Conservation (phyloP, 2,113 vertebrate genomes). For the Empidonax traillii region DNA sequence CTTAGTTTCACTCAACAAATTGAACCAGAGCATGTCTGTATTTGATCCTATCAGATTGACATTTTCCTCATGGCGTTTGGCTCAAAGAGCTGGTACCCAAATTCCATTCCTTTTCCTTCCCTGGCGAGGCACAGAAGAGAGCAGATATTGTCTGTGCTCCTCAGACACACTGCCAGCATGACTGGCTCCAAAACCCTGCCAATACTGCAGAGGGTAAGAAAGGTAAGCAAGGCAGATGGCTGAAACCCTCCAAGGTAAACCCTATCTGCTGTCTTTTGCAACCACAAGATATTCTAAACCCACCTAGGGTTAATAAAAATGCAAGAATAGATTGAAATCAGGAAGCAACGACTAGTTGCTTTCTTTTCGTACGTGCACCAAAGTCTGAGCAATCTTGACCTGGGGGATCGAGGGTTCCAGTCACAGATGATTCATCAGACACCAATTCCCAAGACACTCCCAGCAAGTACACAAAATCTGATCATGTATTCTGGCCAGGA, state of each 20-base stretch:
- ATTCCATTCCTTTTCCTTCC: not conserved
- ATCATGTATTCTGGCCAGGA: not conserved
- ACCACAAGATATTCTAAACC: not conserved
- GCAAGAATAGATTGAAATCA: not conserved
- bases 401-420: not conserved
- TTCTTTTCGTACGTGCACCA: not conserved
- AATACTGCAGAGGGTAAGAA: not conserved
- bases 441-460: not conserved
- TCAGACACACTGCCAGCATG: not conserved
- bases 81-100: not conserved
- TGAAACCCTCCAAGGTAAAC: not conserved
- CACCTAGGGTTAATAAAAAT: not conserved
- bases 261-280: not conserved
- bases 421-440: not conserved
- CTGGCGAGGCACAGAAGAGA: not conserved
- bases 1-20: not conserved
- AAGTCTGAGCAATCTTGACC: not conserved
- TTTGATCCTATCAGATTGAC: not conserved
- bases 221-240: not conserved
- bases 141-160: not conserved
- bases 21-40: not conserved
- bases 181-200: not conserved
- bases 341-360: not conserved
- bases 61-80: not conserved
- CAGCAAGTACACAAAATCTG: not conserved